Percentiles rank a stretch among this genome's conserved stretches.
phyloP scores from a whole-genome alignment of 2,797 vertebrate genomes.

The Florisuga fusca region DNA sequence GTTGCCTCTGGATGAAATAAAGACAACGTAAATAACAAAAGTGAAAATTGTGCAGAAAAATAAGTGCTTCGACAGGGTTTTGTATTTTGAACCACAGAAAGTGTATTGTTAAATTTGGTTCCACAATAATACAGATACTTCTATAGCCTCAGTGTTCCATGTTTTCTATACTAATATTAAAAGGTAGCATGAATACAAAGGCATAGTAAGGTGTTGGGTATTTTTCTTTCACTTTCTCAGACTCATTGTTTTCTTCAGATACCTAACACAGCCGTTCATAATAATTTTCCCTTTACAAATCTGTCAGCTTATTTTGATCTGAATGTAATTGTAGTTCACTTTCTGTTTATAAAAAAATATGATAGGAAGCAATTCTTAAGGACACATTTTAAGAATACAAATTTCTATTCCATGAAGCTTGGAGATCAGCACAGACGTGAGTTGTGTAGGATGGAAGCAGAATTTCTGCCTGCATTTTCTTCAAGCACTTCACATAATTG shows the following conservation, averaged over 20 bases:
- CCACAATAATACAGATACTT: not conserved
- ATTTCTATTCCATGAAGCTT: not conserved
- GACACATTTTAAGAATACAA: not conserved
- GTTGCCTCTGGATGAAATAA: not conserved
- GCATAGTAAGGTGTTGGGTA: not conserved
- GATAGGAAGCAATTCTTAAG: not conserved
- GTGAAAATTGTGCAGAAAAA: not conserved
- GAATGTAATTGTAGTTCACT: not conserved
- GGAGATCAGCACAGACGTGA: not conserved
- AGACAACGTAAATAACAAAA: not conserved
- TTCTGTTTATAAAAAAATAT: not conserved
- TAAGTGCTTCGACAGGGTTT: not conserved
- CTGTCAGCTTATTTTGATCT: not conserved
- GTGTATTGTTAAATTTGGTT: not conserved
- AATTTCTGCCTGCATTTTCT: not conserved
- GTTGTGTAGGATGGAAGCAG: not conserved
- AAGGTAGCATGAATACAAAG: not conserved
- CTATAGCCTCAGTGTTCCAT: not conserved
- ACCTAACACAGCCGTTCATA: not conserved
- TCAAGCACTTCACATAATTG: not conserved
- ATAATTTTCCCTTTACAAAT: not conserved
- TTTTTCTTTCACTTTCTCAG: not conserved
- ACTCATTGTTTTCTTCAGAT: not conserved
- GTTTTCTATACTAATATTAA: not conserved
- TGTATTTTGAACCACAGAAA: not conserved